Evolutionary conservation across 1,140 invertebrate species (phyloP).

Genomic region (Anoplophora glabripennis): DNA sequence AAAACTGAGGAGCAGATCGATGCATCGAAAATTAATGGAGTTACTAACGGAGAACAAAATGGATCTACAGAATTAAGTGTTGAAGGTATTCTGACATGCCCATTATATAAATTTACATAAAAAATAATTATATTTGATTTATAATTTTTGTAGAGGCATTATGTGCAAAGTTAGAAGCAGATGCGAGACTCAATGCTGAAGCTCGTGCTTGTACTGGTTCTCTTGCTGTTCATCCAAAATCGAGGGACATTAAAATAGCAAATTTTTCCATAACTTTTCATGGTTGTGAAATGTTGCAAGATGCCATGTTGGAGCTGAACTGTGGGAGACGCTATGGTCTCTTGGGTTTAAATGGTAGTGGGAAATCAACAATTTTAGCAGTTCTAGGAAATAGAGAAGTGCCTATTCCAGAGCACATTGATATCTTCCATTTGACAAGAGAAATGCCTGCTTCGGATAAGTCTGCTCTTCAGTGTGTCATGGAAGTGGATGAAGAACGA

Average conservation of each 20-base stretch:
- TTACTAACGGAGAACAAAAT: slow-evolving; percentile 40
- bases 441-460: slow-evolving; percentile 96
- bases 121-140: neutral
- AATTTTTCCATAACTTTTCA: slow-evolving; percentile 98
- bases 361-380: slow-evolving; percentile 92
- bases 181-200: slow-evolving; percentile 88
- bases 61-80: slow-evolving; percentile 50
- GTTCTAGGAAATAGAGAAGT: slow-evolving; percentile 89
- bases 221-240: slow-evolving; percentile 89
- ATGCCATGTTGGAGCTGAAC: slow-evolving; percentile 95
- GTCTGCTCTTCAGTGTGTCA: slow-evolving; percentile 90
- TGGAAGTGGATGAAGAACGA: slow-evolving; percentile 97
- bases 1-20: slow-evolving; percentile 56
- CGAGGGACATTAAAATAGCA: slow-evolving; percentile 94
- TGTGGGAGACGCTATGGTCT: slow-evolving; percentile 95
- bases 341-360: slow-evolving; percentile 94
- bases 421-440: slow-evolving; percentile 95
- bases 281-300: slow-evolving; percentile 91
- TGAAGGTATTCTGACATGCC: slow-evolving; percentile 48
- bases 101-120: neutral
- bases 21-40: slow-evolving; percentile 44
- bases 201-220: slow-evolving; percentile 93
- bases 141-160: slow-evolving; percentile 66
- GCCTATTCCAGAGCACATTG: slow-evolving; percentile 94
- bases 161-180: slow-evolving; percentile 84